phyloP scores from a whole-genome alignment of 1,140 invertebrate genomes.

The Papilio xuthus region DNA sequence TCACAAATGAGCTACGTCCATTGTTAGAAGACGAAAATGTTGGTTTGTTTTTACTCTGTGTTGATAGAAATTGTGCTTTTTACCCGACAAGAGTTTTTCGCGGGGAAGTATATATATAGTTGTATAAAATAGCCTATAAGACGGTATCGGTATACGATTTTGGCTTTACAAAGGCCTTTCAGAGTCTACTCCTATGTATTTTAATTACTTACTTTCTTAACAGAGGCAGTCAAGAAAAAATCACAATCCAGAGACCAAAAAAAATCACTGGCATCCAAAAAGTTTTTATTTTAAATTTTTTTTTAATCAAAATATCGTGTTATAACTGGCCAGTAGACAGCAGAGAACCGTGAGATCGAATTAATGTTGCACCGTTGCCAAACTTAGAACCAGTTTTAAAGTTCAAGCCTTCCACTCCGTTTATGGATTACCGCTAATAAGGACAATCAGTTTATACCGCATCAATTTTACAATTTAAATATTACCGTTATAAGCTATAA shows the following conservation, averaged over 20 bases:
- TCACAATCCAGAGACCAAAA: no score
- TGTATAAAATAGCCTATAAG: no score
- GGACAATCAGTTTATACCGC: slow-evolving; percentile 10
- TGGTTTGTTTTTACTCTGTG: neutral
- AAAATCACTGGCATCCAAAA: no score
- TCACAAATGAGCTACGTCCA: slow-evolving; percentile 11
- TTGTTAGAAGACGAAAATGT: neutral
- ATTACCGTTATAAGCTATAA: neutral
- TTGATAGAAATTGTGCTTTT: neutral
- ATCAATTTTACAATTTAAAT: slow-evolving; percentile 2
- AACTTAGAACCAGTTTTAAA: slow-evolving; percentile 28
- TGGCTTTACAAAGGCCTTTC: no score
- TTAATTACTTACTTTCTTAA: no score
- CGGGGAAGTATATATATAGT: neutral
- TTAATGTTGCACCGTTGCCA: slow-evolving; percentile 23
- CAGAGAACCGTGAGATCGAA: slow-evolving; percentile 6
- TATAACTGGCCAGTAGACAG: neutral
- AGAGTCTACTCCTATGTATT: no score
- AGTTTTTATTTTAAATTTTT: neutral
- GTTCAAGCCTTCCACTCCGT: slow-evolving; percentile 11
- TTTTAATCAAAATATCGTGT: neutral
- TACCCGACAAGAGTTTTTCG: neutral
- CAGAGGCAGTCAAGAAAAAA: no score
- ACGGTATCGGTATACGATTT: no score
- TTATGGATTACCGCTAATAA: slow-evolving; percentile 6